phyloP scores from a whole-genome alignment of 2,113 vertebrate species.

The Datnioides undecimradiatus region DNA sequence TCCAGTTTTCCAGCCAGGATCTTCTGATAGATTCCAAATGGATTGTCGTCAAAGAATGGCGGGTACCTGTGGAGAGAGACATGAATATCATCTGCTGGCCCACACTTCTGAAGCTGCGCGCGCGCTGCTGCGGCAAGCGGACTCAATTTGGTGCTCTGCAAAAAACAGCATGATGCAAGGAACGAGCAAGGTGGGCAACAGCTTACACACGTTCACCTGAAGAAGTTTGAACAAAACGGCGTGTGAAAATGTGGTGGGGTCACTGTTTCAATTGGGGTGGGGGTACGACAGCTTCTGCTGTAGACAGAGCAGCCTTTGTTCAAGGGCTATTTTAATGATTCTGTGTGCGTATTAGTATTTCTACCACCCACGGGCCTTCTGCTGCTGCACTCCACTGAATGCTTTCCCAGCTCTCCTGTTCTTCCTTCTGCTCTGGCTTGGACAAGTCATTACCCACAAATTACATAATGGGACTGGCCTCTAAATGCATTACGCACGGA shows the following conservation, averaged over 20 bases:
- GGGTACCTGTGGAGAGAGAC: conserved; percentile 87
- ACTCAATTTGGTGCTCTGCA: neutral
- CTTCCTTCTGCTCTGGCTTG: conserved; percentile 30
- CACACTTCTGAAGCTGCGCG: neutral
- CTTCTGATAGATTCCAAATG: conserved; percentile 98
- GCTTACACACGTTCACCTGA: neutral
- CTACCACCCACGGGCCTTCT: conserved; percentile 41
- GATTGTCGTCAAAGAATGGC: conserved; percentile 98
- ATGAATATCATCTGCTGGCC: conserved; percentile 1
- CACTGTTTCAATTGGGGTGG: neutral
- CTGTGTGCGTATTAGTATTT: conserved; percentile 10
- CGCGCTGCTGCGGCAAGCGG: neutral
- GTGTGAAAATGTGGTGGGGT: neutral
- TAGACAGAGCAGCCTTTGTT: conserved; percentile 38
- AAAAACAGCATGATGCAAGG: conserved; percentile 38
- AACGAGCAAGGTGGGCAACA: conserved; percentile 27
- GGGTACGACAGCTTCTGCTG: neutral
- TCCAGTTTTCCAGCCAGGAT: conserved; percentile 97
- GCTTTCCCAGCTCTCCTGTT: conserved; percentile 48
- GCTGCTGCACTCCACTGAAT: conserved; percentile 9
- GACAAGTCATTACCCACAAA: conserved; percentile 70
- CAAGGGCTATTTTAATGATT: neutral
- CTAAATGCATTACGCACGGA: conserved; percentile 50
- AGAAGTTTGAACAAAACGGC: neutral
- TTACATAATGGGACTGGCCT: conserved; percentile 65